Percentiles rank a stretch among this genome's conserved stretches.
Evolutionary conservation across 2,113 vertebrate species (phyloP).

Genomic region (Leucoraja erinaceus): DNA sequence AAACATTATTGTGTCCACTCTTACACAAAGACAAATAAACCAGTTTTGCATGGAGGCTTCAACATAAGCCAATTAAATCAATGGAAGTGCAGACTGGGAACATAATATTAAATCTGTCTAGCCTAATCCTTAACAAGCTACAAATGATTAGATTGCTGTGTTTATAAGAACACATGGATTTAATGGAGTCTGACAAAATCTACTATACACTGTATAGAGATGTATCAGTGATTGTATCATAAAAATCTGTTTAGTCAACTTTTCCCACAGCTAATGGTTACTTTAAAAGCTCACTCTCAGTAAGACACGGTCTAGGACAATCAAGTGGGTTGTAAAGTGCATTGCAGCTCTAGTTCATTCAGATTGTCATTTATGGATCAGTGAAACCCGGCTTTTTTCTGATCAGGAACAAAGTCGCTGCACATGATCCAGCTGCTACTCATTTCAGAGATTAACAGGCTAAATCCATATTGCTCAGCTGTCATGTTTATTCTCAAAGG

Average conservation of each 20-base stretch:
- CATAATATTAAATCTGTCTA: conserved; percentile 20
- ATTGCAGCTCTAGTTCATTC: neutral
- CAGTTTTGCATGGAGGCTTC: neutral
- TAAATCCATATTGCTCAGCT: neutral
- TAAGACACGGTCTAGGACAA: neutral
- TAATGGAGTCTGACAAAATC: conserved; percentile 22
- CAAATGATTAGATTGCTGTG: conserved; percentile 16
- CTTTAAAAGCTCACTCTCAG: neutral
- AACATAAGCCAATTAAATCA: neutral
- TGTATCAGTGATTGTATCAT: neutral
- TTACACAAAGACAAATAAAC: neutral
- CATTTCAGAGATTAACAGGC: neutral
- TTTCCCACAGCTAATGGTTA: neutral
- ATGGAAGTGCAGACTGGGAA: neutral
- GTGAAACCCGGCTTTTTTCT: neutral
- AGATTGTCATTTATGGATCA: neutral
- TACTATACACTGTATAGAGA: neutral
- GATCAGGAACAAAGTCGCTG: neutral
- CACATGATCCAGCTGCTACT: neutral
- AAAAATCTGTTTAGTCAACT: neutral
- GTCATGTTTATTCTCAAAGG: neutral
- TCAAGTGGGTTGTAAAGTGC: neutral
- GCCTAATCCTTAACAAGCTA: conserved; percentile 27
- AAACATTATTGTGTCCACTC: neutral
- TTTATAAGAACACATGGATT: conserved; percentile 7